phyloP scores from a whole-genome alignment of 2,113 vertebrate species.

The Osmerus eperlanus region DNA sequence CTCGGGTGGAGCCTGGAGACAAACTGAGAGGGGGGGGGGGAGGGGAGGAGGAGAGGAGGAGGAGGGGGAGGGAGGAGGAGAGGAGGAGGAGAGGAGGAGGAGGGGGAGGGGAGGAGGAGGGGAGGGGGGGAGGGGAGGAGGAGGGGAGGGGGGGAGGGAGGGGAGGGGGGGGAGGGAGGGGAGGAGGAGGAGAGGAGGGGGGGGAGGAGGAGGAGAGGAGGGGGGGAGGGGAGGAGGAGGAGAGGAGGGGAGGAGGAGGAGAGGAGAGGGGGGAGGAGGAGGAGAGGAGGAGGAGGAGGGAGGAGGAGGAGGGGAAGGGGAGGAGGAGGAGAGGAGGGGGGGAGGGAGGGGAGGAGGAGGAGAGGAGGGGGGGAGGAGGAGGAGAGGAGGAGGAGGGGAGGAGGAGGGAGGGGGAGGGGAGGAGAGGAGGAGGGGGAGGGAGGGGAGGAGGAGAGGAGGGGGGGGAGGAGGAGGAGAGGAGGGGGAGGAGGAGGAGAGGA shows the following conservation, averaged over 20 bases:
- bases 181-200: no score
- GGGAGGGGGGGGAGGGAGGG: no score
- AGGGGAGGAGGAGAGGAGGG: no score
- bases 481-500: neutral
- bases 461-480: no score
- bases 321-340: neutral
- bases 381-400: neutral
- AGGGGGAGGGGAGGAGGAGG: no score
- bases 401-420: neutral
- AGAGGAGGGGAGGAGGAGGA: neutral
- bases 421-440: neutral
- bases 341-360: no score
- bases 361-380: neutral
- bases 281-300: no score
- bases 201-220: no score
- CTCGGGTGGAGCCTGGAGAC: slow-evolving; percentile 81
- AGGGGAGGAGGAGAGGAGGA: neutral
- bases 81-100: neutral
- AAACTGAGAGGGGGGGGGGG: slow-evolving; percentile 68
- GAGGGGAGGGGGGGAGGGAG: no score
- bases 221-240: no score
- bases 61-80: neutral
- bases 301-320: no score
- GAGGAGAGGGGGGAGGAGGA: neutral
- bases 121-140: no score